Base-by-base conservation (phyloP, 1,140 invertebrate species). In the Chrysomallon squamiferum region DNA sequence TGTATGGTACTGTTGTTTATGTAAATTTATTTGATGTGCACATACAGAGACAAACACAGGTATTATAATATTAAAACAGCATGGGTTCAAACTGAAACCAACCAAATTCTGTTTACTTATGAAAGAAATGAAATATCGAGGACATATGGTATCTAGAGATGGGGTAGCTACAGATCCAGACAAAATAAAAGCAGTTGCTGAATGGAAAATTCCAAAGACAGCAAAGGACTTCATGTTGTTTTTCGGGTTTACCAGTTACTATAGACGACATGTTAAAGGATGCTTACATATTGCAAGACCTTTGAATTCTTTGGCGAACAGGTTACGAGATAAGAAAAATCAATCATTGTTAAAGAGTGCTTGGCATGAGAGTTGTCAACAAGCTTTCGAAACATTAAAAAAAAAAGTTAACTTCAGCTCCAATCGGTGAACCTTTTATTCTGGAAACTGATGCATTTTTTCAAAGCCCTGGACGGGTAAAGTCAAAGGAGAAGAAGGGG, bases 231-330 rank as follows among this genome's bases (percentile, higher is more conserved):
- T 88, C 0, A 64, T 83, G 50, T 32, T 74, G n/a, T 88, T 89
- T 68, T 30, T 88, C 1, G 87, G 88, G 5, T 66, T 88, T n/a
- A 77, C n/a, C 38, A 75, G 78, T 47, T 87, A 83, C 66, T 82
- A 82, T 63, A 47, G 80, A 2, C 72, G 76, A 61, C 86, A 85
- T 71, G 72, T 86, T 22, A 80, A 68, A 22, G 49, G 45, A 9
- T 68, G 66, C 68, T 65, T 84, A 15, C 62, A 78, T 66, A 49
- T 79, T 7, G 82, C 82, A 5, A 68, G 66, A 41, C 72, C 80
- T 41, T 68, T 88, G 29, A 65, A 79, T 59, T 22, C 58, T 22
- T 35, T 73, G 5, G 47, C 66, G 52, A 32, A 65, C 22, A 49
- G 22, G 43, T 25, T 22, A 66, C 11, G 59, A 45, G 15, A 50